Percentiles rank a stretch among this genome's conserved stretches.
Conservation (phyloP, 2,888 invertebrate species). For the Abrostola tripartita region DNA sequence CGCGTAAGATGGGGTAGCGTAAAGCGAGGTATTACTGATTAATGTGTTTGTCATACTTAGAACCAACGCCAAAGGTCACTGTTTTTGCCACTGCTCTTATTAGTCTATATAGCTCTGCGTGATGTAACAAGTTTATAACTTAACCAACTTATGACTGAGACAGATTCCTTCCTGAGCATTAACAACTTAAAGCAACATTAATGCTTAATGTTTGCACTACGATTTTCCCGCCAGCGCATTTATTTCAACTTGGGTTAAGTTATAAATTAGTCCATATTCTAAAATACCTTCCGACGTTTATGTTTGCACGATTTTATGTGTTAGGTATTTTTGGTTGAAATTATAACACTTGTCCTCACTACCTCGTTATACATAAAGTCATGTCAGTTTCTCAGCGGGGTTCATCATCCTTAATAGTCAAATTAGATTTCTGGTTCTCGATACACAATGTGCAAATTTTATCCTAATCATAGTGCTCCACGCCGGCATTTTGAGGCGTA, state of each 20-base stretch:
- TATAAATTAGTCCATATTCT: not conserved
- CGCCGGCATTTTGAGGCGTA: not conserved
- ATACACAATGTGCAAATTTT: too few species aligned
- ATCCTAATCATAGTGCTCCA: not conserved
- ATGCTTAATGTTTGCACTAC: slow-evolving; percentile 10
- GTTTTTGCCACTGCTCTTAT: not conserved
- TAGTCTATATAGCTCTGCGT: not conserved
- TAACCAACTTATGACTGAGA: not conserved
- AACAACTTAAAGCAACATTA: slow-evolving; percentile 11
- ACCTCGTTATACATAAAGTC: too few species aligned
- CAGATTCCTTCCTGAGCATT: slow-evolving; percentile 14
- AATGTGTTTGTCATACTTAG: too few species aligned
- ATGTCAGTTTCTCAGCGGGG: too few species aligned
- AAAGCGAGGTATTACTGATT: too few species aligned
- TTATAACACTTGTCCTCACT: too few species aligned
- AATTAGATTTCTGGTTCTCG: too few species aligned
- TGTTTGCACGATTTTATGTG: not conserved
- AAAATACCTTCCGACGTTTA: not conserved
- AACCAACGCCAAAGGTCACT: too few species aligned
- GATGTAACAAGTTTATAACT: slow-evolving; percentile 4
- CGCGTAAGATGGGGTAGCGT: too few species aligned
- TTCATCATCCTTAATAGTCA: too few species aligned
- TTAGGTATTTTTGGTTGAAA: too few species aligned
- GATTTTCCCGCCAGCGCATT: slow-evolving; percentile 10
- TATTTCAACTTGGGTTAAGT: slow-evolving; percentile 5